Evolutionary conservation across 2,888 invertebrate species (phyloP), one percentile per base, ranked within the genome.

Genomic region (Catocala nupta): DNA sequence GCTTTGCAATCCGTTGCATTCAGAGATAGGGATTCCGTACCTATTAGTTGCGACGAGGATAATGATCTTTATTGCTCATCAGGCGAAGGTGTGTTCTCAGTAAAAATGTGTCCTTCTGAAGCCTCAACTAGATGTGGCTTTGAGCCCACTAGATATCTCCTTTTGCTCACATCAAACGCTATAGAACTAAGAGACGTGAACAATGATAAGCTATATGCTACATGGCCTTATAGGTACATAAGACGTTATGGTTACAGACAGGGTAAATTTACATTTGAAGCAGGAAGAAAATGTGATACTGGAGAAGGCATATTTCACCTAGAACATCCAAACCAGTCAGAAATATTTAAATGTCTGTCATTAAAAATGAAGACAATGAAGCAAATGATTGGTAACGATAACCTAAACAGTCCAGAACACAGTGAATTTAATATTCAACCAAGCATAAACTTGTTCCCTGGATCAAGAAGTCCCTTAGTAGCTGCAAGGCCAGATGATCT

Each of bases 281-380:
- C 98, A 16, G 98, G 98, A 0, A 95, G 98, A 63, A 98, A 97
- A 88, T 98, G 98, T 90, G 96, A 96, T 73, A 97, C 97, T 0
- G 98, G 98, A 0, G 98, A 98, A 90, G 98, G 98, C 0, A 96
- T 96, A 5, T 98, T 98, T 80, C 96, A 96, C 62, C 89, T 98
- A 65, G 97, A 97, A 82, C 97, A 98, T 84, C 95, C 96, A 48
- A 97, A 97, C 85, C 97, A 97, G 70, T 96, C 97, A 74, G 97
- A 97, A 86, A 97, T 98, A 71, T 98, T 96, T 72, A 96, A 97
- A 70, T 97, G 97, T 82, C 95, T 98, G 76, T 96, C 97, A 9
- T 95, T 96, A 5, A 97, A 97, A 90, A 98, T 98, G 97, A 97
- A 97, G 83, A 97, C 96, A 0, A 98, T 98, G 97, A 97, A 97